These are phyloP conservation scores for Aleiodes leptofemur DNA, from an alignment of 2,888 invertebrate genomes.

Conservation along the genomic window DNA sequence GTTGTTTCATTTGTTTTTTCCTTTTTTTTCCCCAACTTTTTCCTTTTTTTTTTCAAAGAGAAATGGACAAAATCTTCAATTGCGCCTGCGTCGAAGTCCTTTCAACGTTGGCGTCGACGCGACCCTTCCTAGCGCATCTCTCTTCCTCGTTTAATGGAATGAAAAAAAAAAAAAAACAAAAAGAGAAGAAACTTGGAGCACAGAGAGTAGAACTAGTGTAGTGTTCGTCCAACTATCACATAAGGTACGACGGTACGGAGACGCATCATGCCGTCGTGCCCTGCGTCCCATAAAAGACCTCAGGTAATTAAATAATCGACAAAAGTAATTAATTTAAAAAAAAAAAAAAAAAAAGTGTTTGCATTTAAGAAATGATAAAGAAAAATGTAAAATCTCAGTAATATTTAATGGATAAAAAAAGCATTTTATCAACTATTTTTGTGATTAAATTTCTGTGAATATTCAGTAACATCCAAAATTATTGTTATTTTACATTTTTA, in stretches of 20 bases:
- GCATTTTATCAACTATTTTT: background rate
- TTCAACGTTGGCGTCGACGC: conserved; percentile 73
- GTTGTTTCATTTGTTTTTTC: no score
- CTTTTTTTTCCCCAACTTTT: no score
- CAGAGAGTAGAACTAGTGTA: conserved; percentile 59
- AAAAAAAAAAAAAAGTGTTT: background rate
- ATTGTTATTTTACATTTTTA: no score
- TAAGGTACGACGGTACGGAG: conserved; percentile 68
- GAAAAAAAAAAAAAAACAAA: background rate
- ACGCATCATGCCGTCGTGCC: conserved; percentile 73
- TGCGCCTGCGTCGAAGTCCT: conserved; percentile 63
- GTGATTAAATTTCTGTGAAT: no score
- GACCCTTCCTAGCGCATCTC: conserved; percentile 69
- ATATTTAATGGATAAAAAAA: background rate
- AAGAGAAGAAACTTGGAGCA: conserved; percentile 1
- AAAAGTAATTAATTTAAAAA: background rate
- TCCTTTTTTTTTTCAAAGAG: no score
- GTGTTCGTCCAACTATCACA: conserved; percentile 70
- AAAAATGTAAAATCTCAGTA: background rate
- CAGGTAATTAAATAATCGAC: conserved; percentile 63
- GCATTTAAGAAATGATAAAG: no score
- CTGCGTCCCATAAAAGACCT: conserved; percentile 69
- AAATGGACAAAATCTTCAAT: no score
- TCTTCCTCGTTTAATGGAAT: conserved; percentile 8
- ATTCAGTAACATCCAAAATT: no score